Conservation (phyloP, 2,113 vertebrate species). For the Heptranchias perlo region DNA sequence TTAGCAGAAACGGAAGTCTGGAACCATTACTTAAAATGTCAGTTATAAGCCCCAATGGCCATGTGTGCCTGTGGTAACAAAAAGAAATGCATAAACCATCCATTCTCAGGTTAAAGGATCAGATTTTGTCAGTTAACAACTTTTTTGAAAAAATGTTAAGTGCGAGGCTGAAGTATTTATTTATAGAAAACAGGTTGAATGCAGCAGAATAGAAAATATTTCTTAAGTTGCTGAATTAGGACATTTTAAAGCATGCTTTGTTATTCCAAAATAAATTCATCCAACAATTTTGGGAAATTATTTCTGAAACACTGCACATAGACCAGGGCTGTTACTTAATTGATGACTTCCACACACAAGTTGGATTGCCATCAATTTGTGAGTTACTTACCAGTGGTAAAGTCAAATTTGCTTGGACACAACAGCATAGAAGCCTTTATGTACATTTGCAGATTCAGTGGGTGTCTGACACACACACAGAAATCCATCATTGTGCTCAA, state of each 20-base stretch:
- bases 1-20: not conserved
- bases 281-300: not conserved
- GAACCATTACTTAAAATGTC: not conserved
- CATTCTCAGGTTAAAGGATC: not conserved
- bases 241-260: not conserved
- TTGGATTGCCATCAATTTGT: not conserved
- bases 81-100: not conserved
- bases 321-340: not conserved
- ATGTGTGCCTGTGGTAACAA: not conserved
- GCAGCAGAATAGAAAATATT: not conserved
- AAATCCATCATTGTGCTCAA: too few species aligned
- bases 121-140: not conserved
- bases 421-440: not conserved
- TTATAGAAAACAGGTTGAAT: not conserved
- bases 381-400: too few species aligned
- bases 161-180: not conserved
- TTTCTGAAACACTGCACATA: not conserved
- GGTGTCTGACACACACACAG: too few species aligned
- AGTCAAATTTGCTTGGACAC: not conserved
- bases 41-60: not conserved
- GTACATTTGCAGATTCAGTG: too few species aligned
- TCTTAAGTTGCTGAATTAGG: not conserved
- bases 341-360: not conserved
- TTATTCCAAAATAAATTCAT: not conserved
- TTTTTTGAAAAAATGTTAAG: not conserved